Conservation (phyloP, 2,797 vertebrate species). For the Falco cherrug region DNA sequence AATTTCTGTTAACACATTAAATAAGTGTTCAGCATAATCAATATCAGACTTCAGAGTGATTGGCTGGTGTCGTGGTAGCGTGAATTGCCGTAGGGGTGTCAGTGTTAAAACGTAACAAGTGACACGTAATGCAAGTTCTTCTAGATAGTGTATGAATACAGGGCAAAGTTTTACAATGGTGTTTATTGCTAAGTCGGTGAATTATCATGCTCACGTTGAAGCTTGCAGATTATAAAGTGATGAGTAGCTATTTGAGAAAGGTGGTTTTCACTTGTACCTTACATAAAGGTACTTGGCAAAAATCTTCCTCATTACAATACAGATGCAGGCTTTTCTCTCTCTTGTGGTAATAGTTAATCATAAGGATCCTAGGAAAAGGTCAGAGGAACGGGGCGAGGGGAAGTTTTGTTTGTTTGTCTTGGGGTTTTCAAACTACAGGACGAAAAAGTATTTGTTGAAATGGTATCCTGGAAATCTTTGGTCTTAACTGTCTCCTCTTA, state of each 20-base stretch:
- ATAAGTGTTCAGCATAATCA: conserved; percentile 65
- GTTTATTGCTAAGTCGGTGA: conserved; percentile 69
- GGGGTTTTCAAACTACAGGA: not conserved
- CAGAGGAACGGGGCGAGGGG: too few relatives aligned
- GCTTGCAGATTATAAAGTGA: conserved; percentile 65
- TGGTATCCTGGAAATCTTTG: not conserved
- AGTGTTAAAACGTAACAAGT: conserved; percentile 23
- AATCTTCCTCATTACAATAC: not conserved
- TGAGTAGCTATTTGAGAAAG: conserved; percentile 75
- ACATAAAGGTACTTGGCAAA: not conserved
- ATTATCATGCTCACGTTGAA: conserved; percentile 60
- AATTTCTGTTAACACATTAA: conserved; percentile 70
- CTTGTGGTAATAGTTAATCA: not conserved
- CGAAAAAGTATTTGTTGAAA: not conserved
- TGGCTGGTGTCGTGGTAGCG: conserved; percentile 68
- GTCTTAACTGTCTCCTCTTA: not conserved
- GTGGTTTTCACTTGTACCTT: conserved; percentile 44
- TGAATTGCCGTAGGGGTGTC: conserved; percentile 42
- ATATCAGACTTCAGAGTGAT: conserved; percentile 66
- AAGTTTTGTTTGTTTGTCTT: not conserved
- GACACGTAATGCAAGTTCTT: conserved; percentile 62
- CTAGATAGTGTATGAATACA: conserved; percentile 66
- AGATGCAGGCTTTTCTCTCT: not conserved
- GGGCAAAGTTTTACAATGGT: conserved; percentile 80
- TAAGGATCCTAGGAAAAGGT: not conserved